Percentiles rank a stretch among this genome's conserved stretches.
These are phyloP conservation scores for Diaprepes abbreviatus DNA, from an alignment of 2,888 invertebrate genomes.

Conservation along the genomic window DNA sequence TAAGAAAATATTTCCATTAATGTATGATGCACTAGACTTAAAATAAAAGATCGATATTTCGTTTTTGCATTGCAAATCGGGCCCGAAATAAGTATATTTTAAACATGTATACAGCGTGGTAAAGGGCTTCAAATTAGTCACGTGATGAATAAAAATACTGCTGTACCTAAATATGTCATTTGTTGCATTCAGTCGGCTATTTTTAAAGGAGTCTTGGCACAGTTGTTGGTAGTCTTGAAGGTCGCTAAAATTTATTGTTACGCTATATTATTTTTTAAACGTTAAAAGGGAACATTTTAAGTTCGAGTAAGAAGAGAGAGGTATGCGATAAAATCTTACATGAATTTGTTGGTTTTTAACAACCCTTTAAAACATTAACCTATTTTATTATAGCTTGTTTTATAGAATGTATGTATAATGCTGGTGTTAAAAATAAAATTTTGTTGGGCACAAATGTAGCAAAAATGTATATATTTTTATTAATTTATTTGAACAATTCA, in stretches of 20 bases:
- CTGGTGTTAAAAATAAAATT: no score
- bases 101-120: slow-evolving; percentile 8
- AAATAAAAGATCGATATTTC: slow-evolving; percentile 36
- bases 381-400: no score
- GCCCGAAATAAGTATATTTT: slow-evolving; percentile 43
- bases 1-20: slow-evolving; percentile 4
- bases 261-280: no score
- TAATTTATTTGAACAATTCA: no score
- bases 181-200: neutral
- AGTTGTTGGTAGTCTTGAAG: neutral
- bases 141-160: slow-evolving; percentile 23
- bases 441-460: no score
- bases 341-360: no score
- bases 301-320: no score
- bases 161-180: slow-evolving; percentile 8
- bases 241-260: neutral
- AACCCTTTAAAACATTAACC: no score
- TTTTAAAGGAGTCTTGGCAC: slow-evolving; percentile 7
- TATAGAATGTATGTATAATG: no score
- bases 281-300: no score
- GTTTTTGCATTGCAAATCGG: slow-evolving; percentile 52
- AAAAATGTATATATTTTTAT: no score
- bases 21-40: slow-evolving; percentile 45
- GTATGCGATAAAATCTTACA: no score
- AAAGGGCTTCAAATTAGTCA: slow-evolving; percentile 4